Evolutionary conservation across 2,888 invertebrate species (phyloP).

Genomic region (Eupithecia insigniata): DNA sequence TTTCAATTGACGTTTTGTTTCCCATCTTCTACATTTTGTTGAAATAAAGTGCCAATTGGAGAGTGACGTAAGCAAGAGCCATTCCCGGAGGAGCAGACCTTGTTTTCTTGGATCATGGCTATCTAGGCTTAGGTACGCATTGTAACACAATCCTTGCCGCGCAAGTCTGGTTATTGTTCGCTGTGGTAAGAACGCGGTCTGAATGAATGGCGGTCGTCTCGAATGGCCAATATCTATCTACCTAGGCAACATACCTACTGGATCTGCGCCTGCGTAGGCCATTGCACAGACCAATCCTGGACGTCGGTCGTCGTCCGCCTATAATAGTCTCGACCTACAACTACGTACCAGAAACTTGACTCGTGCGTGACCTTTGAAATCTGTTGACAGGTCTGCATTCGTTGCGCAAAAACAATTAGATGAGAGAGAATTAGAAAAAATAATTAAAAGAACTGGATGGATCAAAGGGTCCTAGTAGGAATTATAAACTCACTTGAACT

Average conservation of each 20-base stretch:
- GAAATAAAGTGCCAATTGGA: too few relatives aligned
- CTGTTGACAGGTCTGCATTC: slow-evolving; percentile 4
- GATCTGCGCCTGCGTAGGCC: background rate
- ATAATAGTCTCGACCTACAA: background rate
- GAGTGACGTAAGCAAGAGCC: too few relatives aligned
- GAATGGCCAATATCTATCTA: slow-evolving; percentile 35
- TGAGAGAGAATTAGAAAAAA: too few relatives aligned
- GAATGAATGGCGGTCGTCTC: slow-evolving; percentile 41
- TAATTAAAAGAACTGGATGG: background rate
- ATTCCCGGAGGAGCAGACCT: too few relatives aligned
- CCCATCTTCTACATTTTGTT: too few relatives aligned
- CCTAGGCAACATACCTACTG: background rate
- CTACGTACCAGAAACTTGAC: background rate
- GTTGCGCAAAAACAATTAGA: slow-evolving; percentile 1
- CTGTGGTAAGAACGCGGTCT: slow-evolving; percentile 46
- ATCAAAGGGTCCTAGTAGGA: background rate
- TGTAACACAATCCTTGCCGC: slow-evolving; percentile 45
- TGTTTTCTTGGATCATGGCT: too few relatives aligned
- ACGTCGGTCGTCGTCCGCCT: background rate
- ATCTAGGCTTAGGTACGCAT: slow-evolving; percentile 16
- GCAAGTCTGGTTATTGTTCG: slow-evolving; percentile 52
- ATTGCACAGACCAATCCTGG: slow-evolving; percentile 1
- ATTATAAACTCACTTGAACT: background rate
- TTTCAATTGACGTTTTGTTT: too few relatives aligned
- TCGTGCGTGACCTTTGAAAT: slow-evolving; percentile 3